Base-by-base conservation (phyloP, 2,113 vertebrate genomes). In the Turdus rufiventris region DNA sequence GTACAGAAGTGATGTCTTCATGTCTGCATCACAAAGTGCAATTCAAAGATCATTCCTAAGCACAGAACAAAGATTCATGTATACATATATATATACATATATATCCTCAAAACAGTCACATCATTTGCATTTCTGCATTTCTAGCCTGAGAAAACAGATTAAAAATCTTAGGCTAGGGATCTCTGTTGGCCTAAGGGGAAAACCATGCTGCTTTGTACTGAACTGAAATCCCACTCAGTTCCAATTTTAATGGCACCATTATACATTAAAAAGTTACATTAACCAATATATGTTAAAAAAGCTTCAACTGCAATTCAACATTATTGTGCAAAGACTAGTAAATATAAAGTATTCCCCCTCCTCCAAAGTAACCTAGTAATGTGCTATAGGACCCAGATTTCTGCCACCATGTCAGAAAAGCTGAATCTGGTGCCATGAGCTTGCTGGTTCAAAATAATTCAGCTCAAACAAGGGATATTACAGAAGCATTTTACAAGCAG, bases 361-460 rank as follows among this genome's bases (percentile, higher is more conserved):
- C 53, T 83, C n/a, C 34, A 65, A 75, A 77, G 33, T 4, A 79
- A 47, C 34, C 17, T 13, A 48, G 26, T 8, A 73, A 58, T 43
- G 47, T 72, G 19, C 38, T 60, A 54, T 14, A 66, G 61, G 38
- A 85, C 56, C 10, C 71, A 77, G 61, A 67, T 77, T 82, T 33
- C 65, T 78, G 34, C 56, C 91, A 90, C 60, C 38, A 12, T 43
- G 18, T 65, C 80, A 91, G 34, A 38, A 91, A 85, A 74, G 14
- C 24, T 36, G 57, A 43, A 84, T 88, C 60, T 84, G 61, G 67
- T 93, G 71, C 63, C 57, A 68, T 38, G 28, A 94, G 31, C 60
- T 43, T 68, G 63, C 67, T 94, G 63, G 14, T 88, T 93, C 94
- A 86, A 88, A 96, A 84, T 86, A 85, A 82, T 89, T 91, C 80